Evolutionary conservation across 1,140 invertebrate species (phyloP).

Genomic region (Nephotettix cincticeps): DNA sequence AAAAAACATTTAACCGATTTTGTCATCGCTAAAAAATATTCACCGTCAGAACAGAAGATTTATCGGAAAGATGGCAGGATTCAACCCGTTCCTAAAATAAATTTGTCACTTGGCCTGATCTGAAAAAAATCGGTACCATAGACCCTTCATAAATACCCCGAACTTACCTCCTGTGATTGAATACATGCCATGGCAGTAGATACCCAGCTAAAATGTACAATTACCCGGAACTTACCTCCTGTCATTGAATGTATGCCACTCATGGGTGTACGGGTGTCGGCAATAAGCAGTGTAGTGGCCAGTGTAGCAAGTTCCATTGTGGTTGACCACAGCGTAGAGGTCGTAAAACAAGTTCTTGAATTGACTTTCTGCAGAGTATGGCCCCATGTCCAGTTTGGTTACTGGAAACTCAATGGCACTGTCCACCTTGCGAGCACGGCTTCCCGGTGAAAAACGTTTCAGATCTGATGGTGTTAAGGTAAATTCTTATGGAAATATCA

Average conservation of each 20-base stretch:
- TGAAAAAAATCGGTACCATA: no score
- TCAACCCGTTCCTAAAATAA: no score
- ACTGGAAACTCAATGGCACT: constrained; percentile 85
- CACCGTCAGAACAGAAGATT: no score
- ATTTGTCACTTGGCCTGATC: no score
- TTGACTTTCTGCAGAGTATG: constrained; percentile 64
- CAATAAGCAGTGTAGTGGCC: constrained; percentile 96
- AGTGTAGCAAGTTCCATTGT: constrained; percentile 87
- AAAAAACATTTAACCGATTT: no score
- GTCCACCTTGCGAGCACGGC: constrained; percentile 82
- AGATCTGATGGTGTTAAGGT: constrained; percentile 51
- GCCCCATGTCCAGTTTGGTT: constrained; percentile 75
- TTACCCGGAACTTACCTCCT: constrained; percentile 56
- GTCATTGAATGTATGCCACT: constrained; percentile 94
- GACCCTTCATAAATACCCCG: no score
- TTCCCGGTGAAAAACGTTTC: constrained; percentile 85
- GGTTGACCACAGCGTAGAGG: constrained; percentile 88
- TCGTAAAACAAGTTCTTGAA: constrained; percentile 85
- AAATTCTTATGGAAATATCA: no score
- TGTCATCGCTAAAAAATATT: no score
- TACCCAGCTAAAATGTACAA: no score
- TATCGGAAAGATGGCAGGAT: no score
- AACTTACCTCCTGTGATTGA: no score
- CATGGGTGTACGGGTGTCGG: constrained; percentile 79
- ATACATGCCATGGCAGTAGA: no score